Base-by-base conservation (phyloP, 2,888 invertebrate species). In the Leptopilina myrica region DNA sequence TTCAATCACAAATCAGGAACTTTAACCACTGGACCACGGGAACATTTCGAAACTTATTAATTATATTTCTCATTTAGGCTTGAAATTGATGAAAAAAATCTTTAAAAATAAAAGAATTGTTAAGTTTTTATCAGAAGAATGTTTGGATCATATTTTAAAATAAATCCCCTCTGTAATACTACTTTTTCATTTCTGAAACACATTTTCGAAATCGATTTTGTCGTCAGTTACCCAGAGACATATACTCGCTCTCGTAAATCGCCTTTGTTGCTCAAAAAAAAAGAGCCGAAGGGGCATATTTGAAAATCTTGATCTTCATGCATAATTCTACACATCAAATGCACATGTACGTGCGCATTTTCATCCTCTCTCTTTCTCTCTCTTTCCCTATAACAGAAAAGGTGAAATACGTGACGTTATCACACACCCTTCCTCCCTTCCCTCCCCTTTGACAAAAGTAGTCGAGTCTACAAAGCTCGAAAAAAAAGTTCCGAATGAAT, bases 381-480 rank as follows among this genome's bases (percentile, higher is more conserved):
- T 43, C 43, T 43, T 7, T 43, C 43, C 8, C 8, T 43, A 20
- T 20, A 6, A n/a, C 56, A 56, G 33, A 33, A 40, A 73, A 73
- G 56, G 73, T 56, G 33, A 56, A 73, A 73, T 73, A 73, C 40
- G 56, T 73, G 56, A 73, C 56, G 73, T 73, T 73, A 73, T 56
- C 73, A 56, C 69, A 46, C 46, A 46, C 33, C 33, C 33, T 33
- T 5, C 33, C 33, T 33, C 33, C 5, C 33, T 4, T 1, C 46
- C 4, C 49, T 12, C 49, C 9, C 49, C 43, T 14, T 53, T 53
- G 33, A 73, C 56, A 73, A 15, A 69, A 69, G 53, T 69, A 43
- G 43, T 43, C 69, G 26, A 53, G 33, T n/a, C 73, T 56, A 73
- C 73, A 73, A 73, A 73, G 56, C 53, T 5, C 73, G 26, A 73